These are phyloP conservation scores for Drosophila limbata DNA, from an alignment of 2,888 invertebrate genomes.

Conservation along the genomic window DNA sequence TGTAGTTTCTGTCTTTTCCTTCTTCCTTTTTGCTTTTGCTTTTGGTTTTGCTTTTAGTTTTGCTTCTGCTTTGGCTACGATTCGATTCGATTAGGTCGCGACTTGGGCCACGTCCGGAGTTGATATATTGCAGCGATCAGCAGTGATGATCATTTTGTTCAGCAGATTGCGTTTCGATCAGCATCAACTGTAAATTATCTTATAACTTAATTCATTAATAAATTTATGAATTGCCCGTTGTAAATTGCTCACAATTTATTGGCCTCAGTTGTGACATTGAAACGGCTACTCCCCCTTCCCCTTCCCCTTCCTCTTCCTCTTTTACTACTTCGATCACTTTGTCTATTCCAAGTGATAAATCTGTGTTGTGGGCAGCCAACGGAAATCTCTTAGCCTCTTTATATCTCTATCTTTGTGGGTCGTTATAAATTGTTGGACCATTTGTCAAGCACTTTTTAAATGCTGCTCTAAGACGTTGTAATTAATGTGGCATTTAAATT, in stretches of 20 bases:
- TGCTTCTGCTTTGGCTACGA: constrained; percentile 52
- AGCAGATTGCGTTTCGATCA: constrained; percentile 73
- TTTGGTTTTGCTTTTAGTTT: constrained; percentile 19
- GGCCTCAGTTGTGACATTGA: constrained; percentile 58
- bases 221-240: constrained; percentile 83
- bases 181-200: constrained; percentile 81
- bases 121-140: constrained; percentile 82
- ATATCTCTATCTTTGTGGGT: constrained; percentile 19
- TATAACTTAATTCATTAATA: constrained; percentile 85
- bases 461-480: constrained; percentile 57
- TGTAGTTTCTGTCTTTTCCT: constrained; percentile 27
- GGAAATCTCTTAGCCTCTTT: constrained; percentile 21
- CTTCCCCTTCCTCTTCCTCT: neutral
- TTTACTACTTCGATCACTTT: constrained; percentile 29
- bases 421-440: constrained; percentile 54
- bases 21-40: neutral
- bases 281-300: constrained; percentile 27
- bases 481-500: constrained; percentile 70
- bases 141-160: constrained; percentile 79
- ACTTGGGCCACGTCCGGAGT: constrained; percentile 57
- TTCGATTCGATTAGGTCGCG: constrained; percentile 72
- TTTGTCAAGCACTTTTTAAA: constrained; percentile 66
- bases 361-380: constrained; percentile 50
- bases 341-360: constrained; percentile 62
- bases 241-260: constrained; percentile 83